Evolutionary conservation across 2,888 invertebrate genomes (phyloP).

Genomic region (Platycheirus rosarum): DNA sequence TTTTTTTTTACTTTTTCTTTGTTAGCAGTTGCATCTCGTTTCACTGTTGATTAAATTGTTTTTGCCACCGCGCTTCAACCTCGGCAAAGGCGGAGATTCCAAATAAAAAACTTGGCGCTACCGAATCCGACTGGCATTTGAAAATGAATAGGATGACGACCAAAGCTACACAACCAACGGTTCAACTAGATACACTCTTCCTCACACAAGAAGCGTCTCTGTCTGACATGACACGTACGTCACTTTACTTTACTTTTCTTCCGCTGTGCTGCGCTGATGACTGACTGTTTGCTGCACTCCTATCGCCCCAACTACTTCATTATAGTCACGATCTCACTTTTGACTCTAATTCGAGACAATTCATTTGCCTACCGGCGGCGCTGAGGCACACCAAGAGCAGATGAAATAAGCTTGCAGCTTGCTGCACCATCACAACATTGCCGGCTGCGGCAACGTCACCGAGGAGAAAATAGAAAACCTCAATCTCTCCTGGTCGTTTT

Average conservation of each 20-base stretch:
- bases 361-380: conserved; percentile 66
- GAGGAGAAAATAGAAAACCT: too few relatives aligned
- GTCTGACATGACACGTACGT: conserved; percentile 56
- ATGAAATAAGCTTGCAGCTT: conserved; percentile 24
- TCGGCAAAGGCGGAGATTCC: conserved; percentile 19
- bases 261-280: conserved; percentile 2
- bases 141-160: conserved; percentile 54
- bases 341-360: conserved; percentile 73
- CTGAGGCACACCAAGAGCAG: neutral
- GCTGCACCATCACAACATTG: too few relatives aligned
- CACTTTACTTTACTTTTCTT: conserved; percentile 43
- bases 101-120: conserved; percentile 15
- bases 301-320: neutral
- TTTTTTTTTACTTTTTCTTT: too few relatives aligned
- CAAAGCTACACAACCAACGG: neutral
- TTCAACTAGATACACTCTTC: conserved; percentile 41
- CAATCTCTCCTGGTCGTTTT: conserved; percentile 36
- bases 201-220: conserved; percentile 14
- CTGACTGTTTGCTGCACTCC: conserved; percentile 11
- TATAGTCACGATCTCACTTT: conserved; percentile 72
- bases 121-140: conserved; percentile 62
- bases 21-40: conserved; percentile 7
- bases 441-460: too few relatives aligned
- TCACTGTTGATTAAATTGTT: conserved; percentile 50
- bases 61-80: conserved; percentile 30